Evolutionary conservation across 2,113 vertebrate species (phyloP).

Genomic region (Odobenus rosmarus): DNA sequence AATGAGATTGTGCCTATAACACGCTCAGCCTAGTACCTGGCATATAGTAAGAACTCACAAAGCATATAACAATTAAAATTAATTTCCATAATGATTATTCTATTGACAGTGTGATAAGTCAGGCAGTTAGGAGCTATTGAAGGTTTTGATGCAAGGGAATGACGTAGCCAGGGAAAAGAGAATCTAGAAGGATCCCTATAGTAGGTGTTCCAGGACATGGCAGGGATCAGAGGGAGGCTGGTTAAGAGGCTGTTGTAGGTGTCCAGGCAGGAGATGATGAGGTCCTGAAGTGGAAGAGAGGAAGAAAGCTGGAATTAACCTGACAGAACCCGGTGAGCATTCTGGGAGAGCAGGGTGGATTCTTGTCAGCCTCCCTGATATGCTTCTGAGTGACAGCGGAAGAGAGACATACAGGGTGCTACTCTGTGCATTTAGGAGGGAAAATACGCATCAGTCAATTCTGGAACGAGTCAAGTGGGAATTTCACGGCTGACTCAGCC

Average conservation of each 20-base stretch:
- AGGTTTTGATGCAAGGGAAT: not conserved
- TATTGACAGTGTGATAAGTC: not conserved
- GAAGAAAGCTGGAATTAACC: not conserved
- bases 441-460: not conserved
- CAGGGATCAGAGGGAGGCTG: not conserved
- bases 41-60: not conserved
- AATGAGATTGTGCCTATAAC: not conserved
- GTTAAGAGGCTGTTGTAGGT: not conserved
- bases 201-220: not conserved
- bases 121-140: not conserved
- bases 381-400: not conserved
- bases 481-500: not conserved
- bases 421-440: not conserved
- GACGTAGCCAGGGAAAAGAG: not conserved
- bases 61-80: not conserved
- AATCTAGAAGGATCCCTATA: not conserved
- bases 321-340: not conserved
- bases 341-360: not conserved
- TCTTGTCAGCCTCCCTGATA: not conserved
- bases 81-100: not conserved
- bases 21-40: not conserved
- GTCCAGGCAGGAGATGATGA: not conserved
- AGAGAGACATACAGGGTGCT: not conserved
- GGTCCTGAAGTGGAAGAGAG: not conserved
- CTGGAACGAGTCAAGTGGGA: not conserved